Evolutionary conservation across 2,888 invertebrate genomes (phyloP).

Genomic region (Acleris holmiana): DNA sequence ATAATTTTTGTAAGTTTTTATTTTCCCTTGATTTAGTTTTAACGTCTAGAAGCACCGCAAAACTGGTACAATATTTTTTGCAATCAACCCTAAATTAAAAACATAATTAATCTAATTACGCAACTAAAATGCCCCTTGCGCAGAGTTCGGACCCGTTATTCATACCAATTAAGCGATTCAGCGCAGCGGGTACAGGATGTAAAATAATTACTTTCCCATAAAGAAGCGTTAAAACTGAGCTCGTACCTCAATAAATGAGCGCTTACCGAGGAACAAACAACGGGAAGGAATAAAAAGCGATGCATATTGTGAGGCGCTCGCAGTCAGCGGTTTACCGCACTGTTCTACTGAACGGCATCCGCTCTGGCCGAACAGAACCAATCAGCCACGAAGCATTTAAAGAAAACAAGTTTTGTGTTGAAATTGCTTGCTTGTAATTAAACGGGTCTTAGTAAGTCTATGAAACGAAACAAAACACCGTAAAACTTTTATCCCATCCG

Average conservation of each 20-base stretch:
- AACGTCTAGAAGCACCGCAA: neutral
- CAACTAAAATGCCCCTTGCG: conserved; percentile 31
- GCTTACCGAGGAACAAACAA: conserved; percentile 60
- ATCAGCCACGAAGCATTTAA: conserved; percentile 63
- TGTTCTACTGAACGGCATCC: conserved; percentile 53
- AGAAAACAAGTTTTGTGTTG: conserved; percentile 40
- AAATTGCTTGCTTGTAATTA: neutral
- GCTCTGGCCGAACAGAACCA: conserved; percentile 63
- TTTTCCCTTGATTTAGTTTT: neutral
- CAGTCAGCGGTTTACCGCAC: conserved; percentile 60
- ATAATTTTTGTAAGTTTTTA: too few species aligned
- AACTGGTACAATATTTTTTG: neutral
- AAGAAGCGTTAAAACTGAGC: conserved; percentile 47
- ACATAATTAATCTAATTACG: conserved; percentile 30
- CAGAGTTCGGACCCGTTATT: conserved; percentile 27
- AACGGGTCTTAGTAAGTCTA: too few species aligned
- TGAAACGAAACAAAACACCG: too few species aligned
- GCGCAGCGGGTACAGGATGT: conserved; percentile 44
- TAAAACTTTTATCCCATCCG: too few species aligned
- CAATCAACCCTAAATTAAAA: neutral
- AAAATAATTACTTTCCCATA: conserved; percentile 54
- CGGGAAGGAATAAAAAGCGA: conserved; percentile 59
- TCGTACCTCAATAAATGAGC: conserved; percentile 57
- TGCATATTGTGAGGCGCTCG: conserved; percentile 59
- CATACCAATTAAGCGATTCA: conserved; percentile 36